Evolutionary conservation across 2,113 vertebrate genomes (phyloP).

Genomic region (Oenanthe melanoleuca): DNA sequence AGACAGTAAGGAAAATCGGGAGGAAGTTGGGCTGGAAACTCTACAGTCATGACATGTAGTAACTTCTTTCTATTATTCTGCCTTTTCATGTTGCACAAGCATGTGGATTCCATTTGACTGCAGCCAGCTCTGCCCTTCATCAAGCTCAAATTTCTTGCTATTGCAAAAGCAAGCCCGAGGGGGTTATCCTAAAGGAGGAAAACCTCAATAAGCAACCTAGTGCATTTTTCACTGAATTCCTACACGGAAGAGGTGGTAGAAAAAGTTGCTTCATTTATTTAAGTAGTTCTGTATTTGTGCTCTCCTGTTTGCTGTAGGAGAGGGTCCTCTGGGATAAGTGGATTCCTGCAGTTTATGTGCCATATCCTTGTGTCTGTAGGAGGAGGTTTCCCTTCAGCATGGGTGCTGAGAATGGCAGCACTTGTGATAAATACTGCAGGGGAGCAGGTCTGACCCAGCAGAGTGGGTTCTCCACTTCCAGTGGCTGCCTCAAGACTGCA

Average conservation of each 20-base stretch:
- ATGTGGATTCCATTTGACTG: conserved; percentile 62
- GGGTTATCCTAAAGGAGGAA: neutral
- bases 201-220: neutral
- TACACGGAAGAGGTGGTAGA: fast-evolving
- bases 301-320: neutral
- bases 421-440: neutral
- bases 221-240: neutral
- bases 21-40: conserved; percentile 60
- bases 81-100: conserved; percentile 52
- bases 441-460: neutral
- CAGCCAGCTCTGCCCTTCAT: conserved; percentile 43
- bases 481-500: neutral
- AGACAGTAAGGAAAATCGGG: conserved; percentile 49
- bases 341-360: neutral
- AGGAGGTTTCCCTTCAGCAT: neutral
- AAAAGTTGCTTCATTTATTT: neutral
- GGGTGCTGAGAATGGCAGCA: neutral
- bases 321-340: neutral
- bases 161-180: conserved; percentile 33
- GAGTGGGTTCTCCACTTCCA: neutral
- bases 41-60: conserved; percentile 54
- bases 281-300: neutral
- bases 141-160: conserved; percentile 42
- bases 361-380: neutral
- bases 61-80: conserved; percentile 62